These are phyloP conservation scores for Diadema setosum DNA, from an alignment of 35 echinoderm and acorn worm genomes.

Conservation along the genomic window DNA sequence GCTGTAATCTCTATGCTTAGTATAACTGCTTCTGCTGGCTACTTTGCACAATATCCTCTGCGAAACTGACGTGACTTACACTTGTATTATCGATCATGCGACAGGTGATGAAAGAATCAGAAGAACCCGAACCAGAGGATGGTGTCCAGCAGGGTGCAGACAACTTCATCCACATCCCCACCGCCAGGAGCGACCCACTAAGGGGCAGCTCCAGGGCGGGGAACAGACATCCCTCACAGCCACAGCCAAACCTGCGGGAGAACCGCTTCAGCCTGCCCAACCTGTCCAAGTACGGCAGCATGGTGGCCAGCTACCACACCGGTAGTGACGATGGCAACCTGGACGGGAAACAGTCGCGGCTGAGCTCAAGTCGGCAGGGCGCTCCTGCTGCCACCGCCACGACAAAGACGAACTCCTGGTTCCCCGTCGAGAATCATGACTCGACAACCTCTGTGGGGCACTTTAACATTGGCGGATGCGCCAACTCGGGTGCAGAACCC, in stretches of 20 bases:
- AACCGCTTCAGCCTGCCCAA: slow-evolving; percentile 81
- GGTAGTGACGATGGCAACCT: not conserved
- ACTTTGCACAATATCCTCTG: too few species aligned
- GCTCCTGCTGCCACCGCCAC: not conserved
- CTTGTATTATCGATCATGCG: too few species aligned
- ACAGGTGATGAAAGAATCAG: not conserved
- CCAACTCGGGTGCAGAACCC: not conserved
- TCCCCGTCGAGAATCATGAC: not conserved
- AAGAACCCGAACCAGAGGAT: not conserved
- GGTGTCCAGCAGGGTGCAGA: not conserved
- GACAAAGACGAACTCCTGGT: slow-evolving; percentile 12
- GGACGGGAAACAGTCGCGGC: not conserved
- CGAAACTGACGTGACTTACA: too few species aligned
- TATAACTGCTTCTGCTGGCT: too few species aligned
- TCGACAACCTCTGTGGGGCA: not conserved
- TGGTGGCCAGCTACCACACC: not conserved
- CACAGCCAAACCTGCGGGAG: slow-evolving; percentile 19
- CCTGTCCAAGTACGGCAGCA: slow-evolving; percentile 20
- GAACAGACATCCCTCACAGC: not conserved
- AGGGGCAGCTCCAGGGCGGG: not conserved
- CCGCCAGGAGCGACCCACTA: not conserved
- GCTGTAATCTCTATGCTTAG: too few species aligned
- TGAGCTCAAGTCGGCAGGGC: not conserved
- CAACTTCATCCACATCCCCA: slow-evolving; percentile 33
- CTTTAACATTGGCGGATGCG: not conserved